Percentiles rank a stretch among this genome's conserved stretches.
These are phyloP conservation scores for Boloria euphrosyne DNA, from an alignment of 2,888 invertebrate genomes.

Conservation along the genomic window DNA sequence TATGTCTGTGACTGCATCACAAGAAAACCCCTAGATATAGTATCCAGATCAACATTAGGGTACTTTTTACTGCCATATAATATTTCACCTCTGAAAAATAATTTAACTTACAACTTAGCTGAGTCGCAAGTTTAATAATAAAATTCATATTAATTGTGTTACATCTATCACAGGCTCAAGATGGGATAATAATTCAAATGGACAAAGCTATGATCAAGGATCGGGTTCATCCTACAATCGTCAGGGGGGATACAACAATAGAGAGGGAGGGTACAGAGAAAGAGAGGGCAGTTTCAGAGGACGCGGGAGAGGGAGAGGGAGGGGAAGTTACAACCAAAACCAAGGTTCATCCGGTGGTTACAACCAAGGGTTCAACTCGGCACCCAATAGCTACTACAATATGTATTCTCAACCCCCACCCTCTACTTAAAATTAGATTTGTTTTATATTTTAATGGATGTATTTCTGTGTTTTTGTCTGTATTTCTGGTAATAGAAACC, in stretches of 20 bases:
- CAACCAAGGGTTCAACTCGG: slow-evolving; percentile 38
- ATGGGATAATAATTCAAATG: slow-evolving; percentile 40
- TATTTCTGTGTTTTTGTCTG: not conserved
- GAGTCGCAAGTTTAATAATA: too few relatives aligned
- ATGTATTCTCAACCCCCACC: slow-evolving; percentile 69
- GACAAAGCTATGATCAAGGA: slow-evolving; percentile 33
- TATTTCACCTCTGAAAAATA: too few relatives aligned
- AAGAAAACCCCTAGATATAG: too few relatives aligned
- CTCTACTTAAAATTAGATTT: slow-evolving; percentile 3
- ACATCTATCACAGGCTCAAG: slow-evolving; percentile 34
- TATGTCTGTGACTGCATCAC: too few relatives aligned
- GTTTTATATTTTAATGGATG: not conserved
- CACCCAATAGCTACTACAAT: slow-evolving; percentile 70
- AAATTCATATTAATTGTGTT: too few relatives aligned
- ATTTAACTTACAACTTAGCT: too few relatives aligned
- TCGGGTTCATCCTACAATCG: slow-evolving; percentile 28
- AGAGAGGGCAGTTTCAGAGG: slow-evolving; percentile 23
- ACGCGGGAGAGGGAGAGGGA: slow-evolving; percentile 31
- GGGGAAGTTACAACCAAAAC: not conserved
- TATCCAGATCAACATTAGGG: too few relatives aligned
- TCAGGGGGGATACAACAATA: slow-evolving; percentile 36
- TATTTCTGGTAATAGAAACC: too few relatives aligned
- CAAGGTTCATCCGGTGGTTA: slow-evolving; percentile 30
- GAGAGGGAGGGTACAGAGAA: slow-evolving; percentile 22
- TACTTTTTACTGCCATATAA: too few relatives aligned